Percentiles rank a stretch among this genome's conserved stretches.
phyloP scores from a whole-genome alignment of 2,797 vertebrate species.

The Chaenodraco wilsoni region DNA sequence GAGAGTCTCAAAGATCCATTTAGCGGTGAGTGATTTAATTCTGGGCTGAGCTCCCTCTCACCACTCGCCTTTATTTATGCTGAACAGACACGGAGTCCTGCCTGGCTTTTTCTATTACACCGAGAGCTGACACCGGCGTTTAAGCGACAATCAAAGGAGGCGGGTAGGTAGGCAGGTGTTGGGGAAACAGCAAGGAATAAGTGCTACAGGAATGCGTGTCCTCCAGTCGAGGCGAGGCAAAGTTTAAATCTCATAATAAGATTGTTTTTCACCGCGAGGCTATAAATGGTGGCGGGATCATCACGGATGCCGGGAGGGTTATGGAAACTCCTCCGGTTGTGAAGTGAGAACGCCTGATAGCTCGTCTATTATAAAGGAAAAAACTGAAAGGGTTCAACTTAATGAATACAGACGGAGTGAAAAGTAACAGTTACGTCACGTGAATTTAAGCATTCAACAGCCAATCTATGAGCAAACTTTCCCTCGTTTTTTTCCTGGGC shows the following conservation, averaged over 20 bases:
- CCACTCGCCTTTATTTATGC: constrained; percentile 72
- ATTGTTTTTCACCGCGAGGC: constrained; percentile 83
- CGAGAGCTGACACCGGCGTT: constrained; percentile 79
- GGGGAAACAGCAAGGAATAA: constrained; percentile 50
- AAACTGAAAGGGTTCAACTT: constrained; percentile 40
- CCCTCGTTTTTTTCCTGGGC: constrained; percentile 11
- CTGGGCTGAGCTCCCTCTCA: constrained; percentile 74
- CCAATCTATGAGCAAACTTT: constrained; percentile 52
- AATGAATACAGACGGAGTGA: constrained; percentile 35
- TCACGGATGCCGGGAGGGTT: constrained; percentile 66
- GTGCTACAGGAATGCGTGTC: constrained; percentile 72
- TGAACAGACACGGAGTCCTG: constrained; percentile 68
- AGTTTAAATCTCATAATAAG: constrained; percentile 86
- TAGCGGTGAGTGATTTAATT: constrained; percentile 82
- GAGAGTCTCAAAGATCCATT: constrained; percentile 85
- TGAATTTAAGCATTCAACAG: constrained; percentile 31
- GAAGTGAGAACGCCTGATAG: constrained; percentile 30
- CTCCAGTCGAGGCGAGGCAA: constrained; percentile 77
- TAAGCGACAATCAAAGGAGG: constrained; percentile 65
- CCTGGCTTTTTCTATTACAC: constrained; percentile 64
- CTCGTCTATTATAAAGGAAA: background rate
- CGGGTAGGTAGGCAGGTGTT: constrained; percentile 40
- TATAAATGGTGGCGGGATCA: constrained; percentile 83
- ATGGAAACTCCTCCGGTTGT: constrained; percentile 61
- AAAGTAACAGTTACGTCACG: constrained; percentile 48